Evolutionary conservation across 1,140 invertebrate species (phyloP).

Genomic region (Drusus annulatus): DNA sequence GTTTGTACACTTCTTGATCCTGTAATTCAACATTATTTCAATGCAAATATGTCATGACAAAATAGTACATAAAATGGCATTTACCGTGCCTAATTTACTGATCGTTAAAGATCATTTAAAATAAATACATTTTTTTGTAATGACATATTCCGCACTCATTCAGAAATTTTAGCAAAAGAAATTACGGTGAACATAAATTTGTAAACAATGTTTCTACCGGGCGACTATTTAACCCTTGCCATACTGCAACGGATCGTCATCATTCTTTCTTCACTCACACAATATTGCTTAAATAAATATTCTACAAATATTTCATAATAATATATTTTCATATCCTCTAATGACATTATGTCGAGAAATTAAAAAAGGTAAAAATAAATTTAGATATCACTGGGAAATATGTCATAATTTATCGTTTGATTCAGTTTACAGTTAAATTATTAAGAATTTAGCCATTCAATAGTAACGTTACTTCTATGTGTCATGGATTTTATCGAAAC

Average conservation of each 20-base stretch:
- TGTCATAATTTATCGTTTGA: slow-evolving; percentile 9
- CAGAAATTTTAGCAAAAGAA: slow-evolving; percentile 24
- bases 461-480: background rate
- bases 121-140: background rate
- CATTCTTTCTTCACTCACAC: background rate
- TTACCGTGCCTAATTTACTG: no score
- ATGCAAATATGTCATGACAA: slow-evolving; percentile 26
- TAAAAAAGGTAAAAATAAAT: slow-evolving; percentile 3
- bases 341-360: background rate
- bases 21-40: slow-evolving; percentile 18
- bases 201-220: background rate
- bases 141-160: background rate
- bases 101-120: background rate
- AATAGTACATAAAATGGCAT: no score
- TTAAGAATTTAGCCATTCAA: background rate
- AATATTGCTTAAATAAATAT: slow-evolving; percentile 17
- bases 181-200: slow-evolving; percentile 23
- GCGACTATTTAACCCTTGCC: background rate
- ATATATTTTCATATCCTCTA: background rate
- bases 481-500: slow-evolving; percentile 3
- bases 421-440: slow-evolving; percentile 17
- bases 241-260: background rate
- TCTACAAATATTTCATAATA: slow-evolving; percentile 15
- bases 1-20: background rate
- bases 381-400: slow-evolving; percentile 23